These are phyloP conservation scores for Xanthia icteritia DNA, from an alignment of 2,888 invertebrate genomes.

Conservation along the genomic window DNA sequence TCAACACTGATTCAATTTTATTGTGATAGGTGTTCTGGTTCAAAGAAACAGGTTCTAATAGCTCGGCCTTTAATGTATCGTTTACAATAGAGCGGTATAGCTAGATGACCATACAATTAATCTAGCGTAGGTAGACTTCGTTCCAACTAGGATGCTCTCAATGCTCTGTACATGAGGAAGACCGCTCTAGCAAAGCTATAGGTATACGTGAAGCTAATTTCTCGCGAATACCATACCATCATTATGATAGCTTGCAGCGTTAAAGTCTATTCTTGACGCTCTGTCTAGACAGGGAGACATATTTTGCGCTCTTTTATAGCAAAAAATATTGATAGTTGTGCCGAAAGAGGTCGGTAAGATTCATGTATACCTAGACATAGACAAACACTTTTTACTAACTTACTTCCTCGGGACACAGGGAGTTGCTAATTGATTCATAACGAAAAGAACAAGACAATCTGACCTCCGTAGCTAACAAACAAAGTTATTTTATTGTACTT, in stretches of 20 bases:
- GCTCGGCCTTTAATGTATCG: background rate
- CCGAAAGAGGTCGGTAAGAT: background rate
- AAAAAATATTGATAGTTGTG: background rate
- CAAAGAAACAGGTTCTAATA: background rate
- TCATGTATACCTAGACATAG: background rate
- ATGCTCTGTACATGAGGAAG: background rate
- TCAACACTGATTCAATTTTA: background rate
- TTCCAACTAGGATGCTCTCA: background rate
- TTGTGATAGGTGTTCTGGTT: background rate
- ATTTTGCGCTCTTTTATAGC: background rate
- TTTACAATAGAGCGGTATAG: background rate
- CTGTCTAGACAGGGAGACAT: slow-evolving; percentile 10
- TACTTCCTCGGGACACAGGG: too few species aligned
- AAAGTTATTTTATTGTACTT: slow-evolving; percentile 26
- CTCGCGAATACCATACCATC: too few species aligned
- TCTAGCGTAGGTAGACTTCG: background rate
- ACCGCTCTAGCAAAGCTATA: background rate
- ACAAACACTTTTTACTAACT: background rate
- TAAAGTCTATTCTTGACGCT: background rate
- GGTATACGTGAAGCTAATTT: background rate
- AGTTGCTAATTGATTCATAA: slow-evolving; percentile 15
- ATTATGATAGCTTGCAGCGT: background rate
- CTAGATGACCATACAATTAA: background rate
- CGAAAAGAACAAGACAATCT: slow-evolving; percentile 11
- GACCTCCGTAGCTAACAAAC: slow-evolving; percentile 26